These are phyloP conservation scores for Promerops cafer DNA, from an alignment of 2,113 vertebrate species.

Conservation along the genomic window DNA sequence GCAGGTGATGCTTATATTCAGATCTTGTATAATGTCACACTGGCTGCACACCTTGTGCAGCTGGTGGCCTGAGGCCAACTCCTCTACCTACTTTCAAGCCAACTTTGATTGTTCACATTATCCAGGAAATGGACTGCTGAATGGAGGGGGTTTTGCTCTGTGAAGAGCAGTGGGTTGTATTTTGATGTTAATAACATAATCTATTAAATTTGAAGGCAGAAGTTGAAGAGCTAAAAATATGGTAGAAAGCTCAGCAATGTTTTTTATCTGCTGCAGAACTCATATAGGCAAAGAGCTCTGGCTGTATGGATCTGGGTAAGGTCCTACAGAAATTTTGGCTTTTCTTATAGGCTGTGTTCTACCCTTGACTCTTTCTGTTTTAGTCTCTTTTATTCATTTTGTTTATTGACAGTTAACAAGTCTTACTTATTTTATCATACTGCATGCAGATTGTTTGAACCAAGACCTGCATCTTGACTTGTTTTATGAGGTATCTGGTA, in stretches of 20 bases:
- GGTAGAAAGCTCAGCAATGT: background rate
- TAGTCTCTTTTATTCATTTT: background rate
- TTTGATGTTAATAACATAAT: background rate
- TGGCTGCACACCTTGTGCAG: background rate
- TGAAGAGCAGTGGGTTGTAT: background rate
- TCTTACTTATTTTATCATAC: background rate
- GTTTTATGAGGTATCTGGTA: background rate
- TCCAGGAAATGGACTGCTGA: background rate
- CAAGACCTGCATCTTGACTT: background rate
- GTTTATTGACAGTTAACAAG: background rate
- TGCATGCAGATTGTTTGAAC: background rate
- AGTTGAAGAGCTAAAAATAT: background rate
- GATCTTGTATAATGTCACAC: background rate
- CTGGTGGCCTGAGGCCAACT: background rate
- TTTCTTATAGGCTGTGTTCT: background rate
- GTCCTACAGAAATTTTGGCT: background rate
- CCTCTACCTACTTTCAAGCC: background rate
- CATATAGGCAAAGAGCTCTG: background rate
- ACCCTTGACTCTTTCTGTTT: background rate
- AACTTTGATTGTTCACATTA: background rate
- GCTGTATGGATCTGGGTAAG: background rate
- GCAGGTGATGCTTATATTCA: background rate
- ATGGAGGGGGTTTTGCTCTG: background rate
- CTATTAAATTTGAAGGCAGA: background rate
- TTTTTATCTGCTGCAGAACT: background rate